Evolutionary conservation across 2,888 invertebrate species (phyloP), one percentile per base, ranked within the genome.

Genomic region (Drosophila pegasa): DNA sequence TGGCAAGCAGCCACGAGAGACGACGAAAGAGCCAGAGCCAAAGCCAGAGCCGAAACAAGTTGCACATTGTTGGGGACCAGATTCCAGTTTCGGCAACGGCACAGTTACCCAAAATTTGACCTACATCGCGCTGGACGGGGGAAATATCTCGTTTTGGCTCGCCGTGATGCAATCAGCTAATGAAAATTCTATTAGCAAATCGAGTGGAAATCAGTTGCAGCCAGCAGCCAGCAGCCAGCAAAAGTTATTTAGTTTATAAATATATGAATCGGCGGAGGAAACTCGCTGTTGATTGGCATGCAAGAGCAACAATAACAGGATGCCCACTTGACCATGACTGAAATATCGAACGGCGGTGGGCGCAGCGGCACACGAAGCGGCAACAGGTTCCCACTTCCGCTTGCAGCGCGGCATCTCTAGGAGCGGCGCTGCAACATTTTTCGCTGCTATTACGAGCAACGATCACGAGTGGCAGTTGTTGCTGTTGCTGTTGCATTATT

Each of bases 261-360:
- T 6, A 35, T 60, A 38, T 31, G 33, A n/a, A 4, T n/a, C 12
- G 10, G 8, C n/a, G 6, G 7, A 48, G 47, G 45, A 33, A 69
- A 66, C 66, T 31, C 29, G 51, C 56, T 33, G 41, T 9, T 51
- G 50, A 55, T 41, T 38, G 38, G 27, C 57, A 65, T 48, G 68
- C 51, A 48, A 65, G 45, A 51, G n/a, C 16, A 63, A 43, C 33
- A 65, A 58, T n/a, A 58, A 48, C 57, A 55, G 72, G 64, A 61
- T 85, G 81, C 66, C 75, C 82, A 88, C 77, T 84, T 87, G 86
- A 87, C 87, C 89, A 74, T 89, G 86, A 82, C 89, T 80, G 75
- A 76, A 83, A 76, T 75, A 81, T 71, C 66, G 70, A 77, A 72
- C 61, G 50, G 56, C 65, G 59, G 58, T 64, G 48, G 68, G 33